These are phyloP conservation scores for Candoia aspera DNA, from an alignment of 2,113 vertebrate genomes.

Conservation along the genomic window DNA sequence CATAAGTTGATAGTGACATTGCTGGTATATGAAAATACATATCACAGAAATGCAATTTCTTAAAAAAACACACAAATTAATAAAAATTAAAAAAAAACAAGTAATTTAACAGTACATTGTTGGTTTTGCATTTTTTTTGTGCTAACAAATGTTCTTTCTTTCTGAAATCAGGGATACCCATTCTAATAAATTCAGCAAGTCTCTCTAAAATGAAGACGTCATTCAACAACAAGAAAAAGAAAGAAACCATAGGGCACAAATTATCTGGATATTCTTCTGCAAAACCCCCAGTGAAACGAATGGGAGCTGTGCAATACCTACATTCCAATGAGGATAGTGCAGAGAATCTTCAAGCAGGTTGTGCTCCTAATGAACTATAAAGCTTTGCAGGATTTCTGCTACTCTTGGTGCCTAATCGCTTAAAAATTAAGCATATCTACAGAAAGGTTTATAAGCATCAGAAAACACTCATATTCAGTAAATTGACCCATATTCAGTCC, in stretches of 20 bases:
- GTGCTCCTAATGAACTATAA: slow-evolving; percentile 75
- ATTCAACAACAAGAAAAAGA: slow-evolving; percentile 62
- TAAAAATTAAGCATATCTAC: slow-evolving; percentile 90
- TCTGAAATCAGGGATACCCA: slow-evolving; percentile 89
- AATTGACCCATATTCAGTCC: slow-evolving; percentile 77
- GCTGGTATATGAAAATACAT: slow-evolving; percentile 73
- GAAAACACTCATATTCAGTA: slow-evolving; percentile 94
- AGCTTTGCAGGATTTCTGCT: slow-evolving; percentile 87
- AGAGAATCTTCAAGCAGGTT: not conserved
- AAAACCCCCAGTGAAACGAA: not conserved
- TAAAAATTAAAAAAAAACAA: slow-evolving; percentile 58
- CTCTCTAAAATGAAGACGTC: slow-evolving; percentile 78
- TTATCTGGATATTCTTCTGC: not conserved
- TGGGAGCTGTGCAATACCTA: not conserved
- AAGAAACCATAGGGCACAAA: slow-evolving; percentile 46
- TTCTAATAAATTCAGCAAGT: slow-evolving; percentile 80
- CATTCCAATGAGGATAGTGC: not conserved
- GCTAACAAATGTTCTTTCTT: slow-evolving; percentile 85
- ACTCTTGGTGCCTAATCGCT: slow-evolving; percentile 86
- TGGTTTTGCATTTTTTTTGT: slow-evolving; percentile 75
- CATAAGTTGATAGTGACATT: slow-evolving; percentile 69
- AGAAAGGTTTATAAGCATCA: slow-evolving; percentile 81
- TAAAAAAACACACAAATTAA: slow-evolving; percentile 69
- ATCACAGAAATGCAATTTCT: slow-evolving; percentile 67
- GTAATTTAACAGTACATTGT: slow-evolving; percentile 70